Conservation (phyloP, 2,888 invertebrate species). For the Galeruca laticollis region DNA sequence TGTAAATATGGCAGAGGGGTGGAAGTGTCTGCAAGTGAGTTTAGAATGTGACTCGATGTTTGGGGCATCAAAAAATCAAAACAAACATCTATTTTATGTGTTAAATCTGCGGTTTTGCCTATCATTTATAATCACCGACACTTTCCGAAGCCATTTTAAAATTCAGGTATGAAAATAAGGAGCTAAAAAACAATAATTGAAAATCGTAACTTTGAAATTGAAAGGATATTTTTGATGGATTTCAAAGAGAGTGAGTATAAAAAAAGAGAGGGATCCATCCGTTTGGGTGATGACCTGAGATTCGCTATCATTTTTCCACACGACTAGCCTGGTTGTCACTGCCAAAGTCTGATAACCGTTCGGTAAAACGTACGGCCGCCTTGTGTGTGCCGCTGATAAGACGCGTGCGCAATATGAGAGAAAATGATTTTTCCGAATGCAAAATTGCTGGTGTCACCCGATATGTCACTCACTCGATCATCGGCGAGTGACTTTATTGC, state of each 20-base stretch:
- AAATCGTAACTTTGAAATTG: constrained; percentile 10
- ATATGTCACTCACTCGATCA: constrained; percentile 67
- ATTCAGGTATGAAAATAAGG: background rate
- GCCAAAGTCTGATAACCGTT: constrained; percentile 63
- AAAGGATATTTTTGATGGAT: constrained; percentile 10
- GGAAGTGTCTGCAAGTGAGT: no score
- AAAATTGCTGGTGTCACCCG: constrained; percentile 62
- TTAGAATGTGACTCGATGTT: no score
- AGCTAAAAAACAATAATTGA: background rate
- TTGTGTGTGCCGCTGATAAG: constrained; percentile 64
- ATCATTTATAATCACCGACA: no score
- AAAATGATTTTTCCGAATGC: constrained; percentile 50
- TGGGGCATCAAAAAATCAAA: no score
- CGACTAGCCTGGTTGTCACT: constrained; percentile 67
- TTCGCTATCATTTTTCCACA: constrained; percentile 72
- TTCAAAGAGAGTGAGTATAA: constrained; percentile 6
- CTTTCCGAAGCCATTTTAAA: background rate
- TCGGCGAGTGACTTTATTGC: constrained; percentile 66
- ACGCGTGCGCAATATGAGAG: constrained; percentile 50
- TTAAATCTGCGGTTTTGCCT: no score
- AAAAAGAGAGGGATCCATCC: constrained; percentile 46
- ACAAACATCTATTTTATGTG: no score
- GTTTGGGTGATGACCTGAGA: constrained; percentile 50
- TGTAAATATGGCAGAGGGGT: no score
- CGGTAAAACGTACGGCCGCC: constrained; percentile 49